phyloP scores from a whole-genome alignment of 2,888 invertebrate genomes.

The Poecilus cupreus region DNA sequence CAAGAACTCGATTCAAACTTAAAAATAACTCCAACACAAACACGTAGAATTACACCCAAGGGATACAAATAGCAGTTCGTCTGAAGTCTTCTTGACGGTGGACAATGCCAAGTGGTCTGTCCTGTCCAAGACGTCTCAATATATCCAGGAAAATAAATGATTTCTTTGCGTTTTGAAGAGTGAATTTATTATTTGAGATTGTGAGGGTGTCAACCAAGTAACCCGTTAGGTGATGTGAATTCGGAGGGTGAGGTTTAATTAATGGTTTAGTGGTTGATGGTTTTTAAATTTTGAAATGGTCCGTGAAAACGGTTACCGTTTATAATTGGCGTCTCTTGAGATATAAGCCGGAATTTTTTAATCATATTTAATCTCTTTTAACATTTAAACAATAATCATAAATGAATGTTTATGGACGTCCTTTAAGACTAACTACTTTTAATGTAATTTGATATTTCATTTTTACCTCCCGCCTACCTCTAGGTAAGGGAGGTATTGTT shows the following conservation, averaged over 20 bases:
- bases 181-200: neutral
- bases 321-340: no score
- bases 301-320: neutral
- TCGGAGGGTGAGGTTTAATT: neutral
- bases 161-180: neutral
- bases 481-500: no score
- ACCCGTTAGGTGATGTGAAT: constrained; percentile 1
- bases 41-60: constrained; percentile 11
- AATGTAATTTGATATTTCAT: no score
- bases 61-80: no score
- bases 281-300: neutral
- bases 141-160: constrained; percentile 29
- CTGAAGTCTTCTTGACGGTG: neutral
- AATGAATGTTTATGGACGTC: no score
- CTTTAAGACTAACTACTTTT: no score
- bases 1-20: neutral
- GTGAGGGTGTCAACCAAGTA: neutral
- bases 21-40: constrained; percentile 21
- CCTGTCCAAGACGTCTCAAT: constrained; percentile 11
- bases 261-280: neutral
- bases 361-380: no score
- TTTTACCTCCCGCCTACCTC: no score
- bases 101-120: neutral
- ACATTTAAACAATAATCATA: no score
- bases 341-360: no score